These are phyloP conservation scores for Plestiodon gilberti DNA, from an alignment of 2,113 vertebrate species.

Conservation along the genomic window DNA sequence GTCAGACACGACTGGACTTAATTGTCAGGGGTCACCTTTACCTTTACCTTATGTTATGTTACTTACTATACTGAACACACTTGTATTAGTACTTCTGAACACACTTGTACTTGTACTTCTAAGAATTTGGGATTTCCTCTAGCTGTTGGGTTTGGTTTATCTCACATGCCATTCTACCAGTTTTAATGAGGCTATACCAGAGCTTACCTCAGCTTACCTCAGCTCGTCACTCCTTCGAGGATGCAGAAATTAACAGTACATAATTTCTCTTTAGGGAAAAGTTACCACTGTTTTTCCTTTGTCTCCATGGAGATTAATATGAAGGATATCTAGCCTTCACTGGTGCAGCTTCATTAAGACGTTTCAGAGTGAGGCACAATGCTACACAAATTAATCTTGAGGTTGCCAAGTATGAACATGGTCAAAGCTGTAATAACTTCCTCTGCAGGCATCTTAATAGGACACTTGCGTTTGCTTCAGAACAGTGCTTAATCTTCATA, in stretches of 20 bases:
- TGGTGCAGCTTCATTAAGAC: background rate
- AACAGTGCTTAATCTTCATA: background rate
- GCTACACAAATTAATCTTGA: background rate
- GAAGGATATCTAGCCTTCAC: background rate
- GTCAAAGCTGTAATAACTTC: background rate
- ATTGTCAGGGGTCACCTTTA: too few species aligned
- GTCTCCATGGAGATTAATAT: background rate
- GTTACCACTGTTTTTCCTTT: background rate
- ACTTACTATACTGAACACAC: background rate
- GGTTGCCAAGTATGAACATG: background rate
- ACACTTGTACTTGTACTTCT: background rate
- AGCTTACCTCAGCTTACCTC: background rate
- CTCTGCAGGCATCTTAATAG: background rate
- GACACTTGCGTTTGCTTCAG: background rate
- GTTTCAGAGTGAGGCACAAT: background rate
- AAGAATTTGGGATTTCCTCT: too few species aligned
- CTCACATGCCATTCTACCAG: background rate
- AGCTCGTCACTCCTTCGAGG: background rate
- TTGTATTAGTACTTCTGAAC: background rate
- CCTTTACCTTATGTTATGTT: too few species aligned
- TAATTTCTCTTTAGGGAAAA: background rate
- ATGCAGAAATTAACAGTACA: background rate
- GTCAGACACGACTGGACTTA: too few species aligned
- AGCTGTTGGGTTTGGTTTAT: background rate
- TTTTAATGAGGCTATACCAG: background rate